These are phyloP conservation scores for Macropus fuliginosus DNA, from an alignment of 2,797 vertebrate species.

Conservation along the genomic window DNA sequence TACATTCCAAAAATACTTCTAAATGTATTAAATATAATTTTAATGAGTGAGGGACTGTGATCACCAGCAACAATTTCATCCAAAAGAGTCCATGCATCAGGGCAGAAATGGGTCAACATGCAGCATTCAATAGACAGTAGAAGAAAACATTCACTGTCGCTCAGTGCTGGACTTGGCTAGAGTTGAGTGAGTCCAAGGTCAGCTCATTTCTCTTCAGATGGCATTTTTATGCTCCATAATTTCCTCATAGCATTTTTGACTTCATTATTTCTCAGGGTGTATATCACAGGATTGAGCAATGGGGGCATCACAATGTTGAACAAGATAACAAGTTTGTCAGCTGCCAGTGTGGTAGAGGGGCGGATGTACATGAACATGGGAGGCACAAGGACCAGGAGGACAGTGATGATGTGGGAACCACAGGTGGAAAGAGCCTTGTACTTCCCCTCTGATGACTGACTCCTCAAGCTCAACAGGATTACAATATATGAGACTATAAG, in stretches of 20 bases:
- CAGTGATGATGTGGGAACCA: constrained; percentile 42
- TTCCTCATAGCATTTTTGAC: constrained; percentile 53
- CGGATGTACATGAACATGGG: constrained; percentile 57
- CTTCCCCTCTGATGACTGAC: constrained; percentile 4
- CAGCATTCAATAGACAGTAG: background rate
- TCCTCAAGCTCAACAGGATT: constrained; percentile 49
- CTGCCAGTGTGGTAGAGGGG: constrained; percentile 26
- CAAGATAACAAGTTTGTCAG: constrained; percentile 59
- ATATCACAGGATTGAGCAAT: constrained; percentile 56
- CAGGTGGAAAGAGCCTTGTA: constrained; percentile 40
- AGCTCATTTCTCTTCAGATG: background rate
- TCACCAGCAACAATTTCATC: background rate
- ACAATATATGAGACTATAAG: constrained; percentile 55
- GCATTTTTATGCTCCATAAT: constrained; percentile 41
- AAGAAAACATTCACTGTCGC: background rate
- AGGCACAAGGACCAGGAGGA: constrained; percentile 45
- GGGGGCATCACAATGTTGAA: constrained; percentile 61
- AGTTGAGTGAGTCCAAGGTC: background rate
- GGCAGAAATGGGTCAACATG: background rate
- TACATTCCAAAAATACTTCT: background rate
- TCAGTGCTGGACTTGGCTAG: background rate
- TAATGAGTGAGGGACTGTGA: background rate
- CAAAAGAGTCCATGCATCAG: background rate
- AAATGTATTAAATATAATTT: background rate
- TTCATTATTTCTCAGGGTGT: constrained; percentile 24